Conservation (phyloP, 2,888 invertebrate genomes). For the Chesias legatella region DNA sequence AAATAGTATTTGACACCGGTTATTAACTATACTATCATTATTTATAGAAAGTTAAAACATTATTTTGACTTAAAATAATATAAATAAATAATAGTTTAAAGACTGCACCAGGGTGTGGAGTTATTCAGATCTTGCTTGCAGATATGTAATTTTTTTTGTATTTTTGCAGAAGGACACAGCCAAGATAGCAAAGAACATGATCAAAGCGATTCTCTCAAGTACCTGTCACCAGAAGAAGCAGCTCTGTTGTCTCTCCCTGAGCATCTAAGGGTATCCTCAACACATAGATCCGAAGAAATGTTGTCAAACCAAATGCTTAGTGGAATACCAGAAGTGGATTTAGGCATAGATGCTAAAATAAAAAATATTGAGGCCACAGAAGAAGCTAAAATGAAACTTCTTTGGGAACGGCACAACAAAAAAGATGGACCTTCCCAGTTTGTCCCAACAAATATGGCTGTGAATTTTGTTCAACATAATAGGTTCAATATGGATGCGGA, state of each 20-base stretch:
- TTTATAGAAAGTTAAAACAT: too few relatives aligned
- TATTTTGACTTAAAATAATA: too few relatives aligned
- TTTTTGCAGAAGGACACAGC: constrained; percentile 57
- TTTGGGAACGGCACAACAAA: constrained; percentile 94
- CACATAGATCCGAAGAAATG: constrained; percentile 97
- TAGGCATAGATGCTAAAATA: constrained; percentile 99
- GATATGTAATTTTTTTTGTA: too few relatives aligned
- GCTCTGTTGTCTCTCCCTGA: constrained; percentile 94
- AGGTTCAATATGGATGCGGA: constrained; percentile 94
- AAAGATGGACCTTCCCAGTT: constrained; percentile 96
- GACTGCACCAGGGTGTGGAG: too few relatives aligned
- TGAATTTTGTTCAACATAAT: constrained; percentile 98
- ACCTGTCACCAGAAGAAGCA: constrained; percentile 93
- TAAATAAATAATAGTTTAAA: too few relatives aligned
- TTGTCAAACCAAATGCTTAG: constrained; percentile 99
- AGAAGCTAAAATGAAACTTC: constrained; percentile 95
- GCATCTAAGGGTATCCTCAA: constrained; percentile 91
- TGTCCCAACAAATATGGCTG: constrained; percentile 98
- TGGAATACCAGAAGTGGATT: constrained; percentile 99
- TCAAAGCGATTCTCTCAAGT: constrained; percentile 76
- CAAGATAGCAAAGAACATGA: constrained; percentile 66
- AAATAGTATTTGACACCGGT: too few relatives aligned
- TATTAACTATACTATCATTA: too few relatives aligned
- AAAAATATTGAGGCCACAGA: constrained; percentile 99
- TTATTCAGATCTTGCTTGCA: too few relatives aligned